Conservation (phyloP, 2,888 invertebrate species). For the Eucriotettix oculatus region DNA sequence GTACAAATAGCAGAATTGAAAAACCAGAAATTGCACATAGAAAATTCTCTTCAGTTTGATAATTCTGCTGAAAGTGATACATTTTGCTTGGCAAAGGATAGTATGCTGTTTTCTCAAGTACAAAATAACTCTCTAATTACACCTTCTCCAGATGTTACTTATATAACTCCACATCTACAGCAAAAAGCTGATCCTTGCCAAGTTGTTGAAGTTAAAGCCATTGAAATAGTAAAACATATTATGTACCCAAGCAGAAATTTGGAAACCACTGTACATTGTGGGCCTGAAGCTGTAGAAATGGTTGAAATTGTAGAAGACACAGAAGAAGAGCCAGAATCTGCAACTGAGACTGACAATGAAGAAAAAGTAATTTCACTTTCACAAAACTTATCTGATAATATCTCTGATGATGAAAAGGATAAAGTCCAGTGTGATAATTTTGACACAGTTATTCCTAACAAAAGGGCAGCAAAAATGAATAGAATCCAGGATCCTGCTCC, state of each 20-base stretch:
- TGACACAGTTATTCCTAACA: slow-evolving; percentile 1
- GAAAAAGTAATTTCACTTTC: slow-evolving; percentile 6
- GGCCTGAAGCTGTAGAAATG: slow-evolving; percentile 28
- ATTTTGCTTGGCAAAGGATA: slow-evolving; percentile 46
- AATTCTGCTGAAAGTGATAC: slow-evolving; percentile 23
- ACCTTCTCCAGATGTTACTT: background rate
- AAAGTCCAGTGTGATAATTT: background rate
- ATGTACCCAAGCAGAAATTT: slow-evolving; percentile 33
- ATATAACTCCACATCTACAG: background rate
- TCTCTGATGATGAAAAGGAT: background rate
- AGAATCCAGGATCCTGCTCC: background rate
- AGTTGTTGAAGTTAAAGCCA: slow-evolving; percentile 50
- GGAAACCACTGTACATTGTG: slow-evolving; percentile 34
- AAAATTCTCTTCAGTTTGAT: background rate
- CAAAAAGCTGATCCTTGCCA: slow-evolving; percentile 27
- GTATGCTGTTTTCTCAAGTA: slow-evolving; percentile 50
- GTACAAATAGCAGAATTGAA: background rate
- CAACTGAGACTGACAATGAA: slow-evolving; percentile 18
- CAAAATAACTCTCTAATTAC: slow-evolving; percentile 22
- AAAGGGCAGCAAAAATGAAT: background rate
- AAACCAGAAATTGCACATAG: background rate
- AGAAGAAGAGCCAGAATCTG: slow-evolving; percentile 23
- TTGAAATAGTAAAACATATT: slow-evolving; percentile 40
- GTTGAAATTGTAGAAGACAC: slow-evolving; percentile 30
- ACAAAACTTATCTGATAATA: slow-evolving; percentile 10